Base-by-base conservation (phyloP, 1,140 invertebrate species). In the Dendrolimus punctatus region DNA sequence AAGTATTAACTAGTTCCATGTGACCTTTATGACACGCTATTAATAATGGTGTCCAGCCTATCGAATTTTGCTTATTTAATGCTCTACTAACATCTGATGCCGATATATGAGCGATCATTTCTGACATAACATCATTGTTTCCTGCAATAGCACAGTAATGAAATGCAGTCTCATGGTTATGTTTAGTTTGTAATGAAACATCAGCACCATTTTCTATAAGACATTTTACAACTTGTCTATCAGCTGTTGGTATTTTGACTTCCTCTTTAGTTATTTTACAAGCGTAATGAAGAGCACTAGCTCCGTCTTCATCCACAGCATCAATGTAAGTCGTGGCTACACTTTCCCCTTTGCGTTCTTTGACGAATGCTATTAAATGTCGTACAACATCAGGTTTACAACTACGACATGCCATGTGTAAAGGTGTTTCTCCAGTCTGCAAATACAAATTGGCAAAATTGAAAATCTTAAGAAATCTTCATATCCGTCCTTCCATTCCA, bases 31-130 rank as follows among this genome's bases (percentile, higher is more conserved):
- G 91, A 59, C 94, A 93, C 7, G 98, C 98, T 57, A 99, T 97
- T 36, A 99, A 87, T 51, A 99, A 87, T 4, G 98, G 98, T 0
- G 98, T 99, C 96, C 98, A 99, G 2, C 98, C 98, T 53, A 94
- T 90, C 4, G 91, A 91, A 37, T 95, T 95, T 73, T 99, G 97
- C 71, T 93, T 93, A 75, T 99, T 99, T 57, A 99, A 90, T 0
- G 96, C 96, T 81, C 95, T 94, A 76, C 99, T 96, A 4, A 98
- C 92, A 61, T 96, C 94, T 3, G 93, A 94, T 2, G 94, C 88
- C 40, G 92, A 92, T 90, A 99, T 95, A 71, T 96, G 92, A 51
- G 93, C 90, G 39, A 99, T 93, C 91, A 99, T 98, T 81, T 98
- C 98, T 48, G 93, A 91, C 48, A 99, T 86, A 9, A 99, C 93